These are phyloP conservation scores for Zelostemma sp. DNA, from an alignment of 1,140 invertebrate species.

Conservation along the genomic window DNA sequence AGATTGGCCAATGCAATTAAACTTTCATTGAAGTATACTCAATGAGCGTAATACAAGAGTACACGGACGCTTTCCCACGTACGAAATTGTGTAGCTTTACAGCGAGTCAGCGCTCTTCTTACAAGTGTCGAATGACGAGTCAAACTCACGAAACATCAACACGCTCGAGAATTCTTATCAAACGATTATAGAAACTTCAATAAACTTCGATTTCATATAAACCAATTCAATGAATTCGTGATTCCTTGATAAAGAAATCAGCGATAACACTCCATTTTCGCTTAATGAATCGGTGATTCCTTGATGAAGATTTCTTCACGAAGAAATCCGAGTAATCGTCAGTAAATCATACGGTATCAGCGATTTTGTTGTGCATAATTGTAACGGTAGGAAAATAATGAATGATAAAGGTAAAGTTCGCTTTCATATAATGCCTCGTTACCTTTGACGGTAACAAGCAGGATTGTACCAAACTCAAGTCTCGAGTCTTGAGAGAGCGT, in stretches of 20 bases:
- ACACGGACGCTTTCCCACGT: slow-evolving; percentile 34
- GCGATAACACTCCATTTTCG: background rate
- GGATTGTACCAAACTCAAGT: slow-evolving; percentile 37
- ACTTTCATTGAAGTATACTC: slow-evolving; percentile 40
- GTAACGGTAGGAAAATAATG: slow-evolving; percentile 24
- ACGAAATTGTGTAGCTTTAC: slow-evolving; percentile 36
- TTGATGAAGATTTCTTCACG: too few species aligned
- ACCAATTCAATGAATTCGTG: too few species aligned
- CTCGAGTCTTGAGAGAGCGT: slow-evolving; percentile 10
- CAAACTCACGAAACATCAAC: slow-evolving; percentile 32
- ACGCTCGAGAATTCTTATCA: too few species aligned
- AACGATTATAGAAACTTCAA: too few species aligned
- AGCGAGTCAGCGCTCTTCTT: slow-evolving; percentile 27
- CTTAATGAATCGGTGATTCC: too few species aligned
- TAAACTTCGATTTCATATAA: too few species aligned
- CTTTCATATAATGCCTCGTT: slow-evolving; percentile 34
- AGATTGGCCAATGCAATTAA: slow-evolving; percentile 40
- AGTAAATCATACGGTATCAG: too few species aligned
- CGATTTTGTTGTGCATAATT: too few species aligned
- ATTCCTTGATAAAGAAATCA: background rate
- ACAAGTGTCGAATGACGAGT: slow-evolving; percentile 33
- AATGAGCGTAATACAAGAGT: slow-evolving; percentile 39
- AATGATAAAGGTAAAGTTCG: slow-evolving; percentile 29
- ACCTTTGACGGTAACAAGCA: slow-evolving; percentile 36
- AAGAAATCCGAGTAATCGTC: too few species aligned